Conservation (phyloP, 2,113 vertebrate genomes). For the Copsychus sechellarum region DNA sequence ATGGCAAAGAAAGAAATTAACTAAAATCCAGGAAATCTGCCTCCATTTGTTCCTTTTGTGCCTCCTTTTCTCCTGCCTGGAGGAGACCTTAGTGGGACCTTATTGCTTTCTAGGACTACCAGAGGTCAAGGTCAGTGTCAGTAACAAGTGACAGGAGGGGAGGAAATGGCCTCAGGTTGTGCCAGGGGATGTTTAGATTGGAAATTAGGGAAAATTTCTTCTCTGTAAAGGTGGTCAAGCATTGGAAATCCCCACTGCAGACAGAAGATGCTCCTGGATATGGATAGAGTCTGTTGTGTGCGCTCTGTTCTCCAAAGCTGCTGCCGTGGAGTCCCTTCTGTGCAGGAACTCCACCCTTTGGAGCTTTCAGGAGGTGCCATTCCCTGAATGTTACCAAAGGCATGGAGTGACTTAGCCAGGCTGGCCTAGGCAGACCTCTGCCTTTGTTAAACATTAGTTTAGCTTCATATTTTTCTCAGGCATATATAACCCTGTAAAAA, state of each 20-base stretch:
- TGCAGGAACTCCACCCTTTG: rapidly evolving
- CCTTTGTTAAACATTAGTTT: neutral
- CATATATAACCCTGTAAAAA: neutral
- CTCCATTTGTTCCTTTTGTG: neutral
- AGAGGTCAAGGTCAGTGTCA: neutral
- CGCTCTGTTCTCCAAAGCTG: neutral
- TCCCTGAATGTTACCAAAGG: neutral
- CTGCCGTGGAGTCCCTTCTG: neutral
- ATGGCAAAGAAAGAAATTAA: neutral
- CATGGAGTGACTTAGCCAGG: too few species aligned
- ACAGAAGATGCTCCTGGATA: neutral
- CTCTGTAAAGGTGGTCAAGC: neutral
- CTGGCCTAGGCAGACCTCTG: rapidly evolving
- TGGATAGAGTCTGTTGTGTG: neutral
- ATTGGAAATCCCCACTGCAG: neutral
- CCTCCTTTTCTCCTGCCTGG: neutral
- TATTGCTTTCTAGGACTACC: neutral
- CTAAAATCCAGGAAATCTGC: neutral
- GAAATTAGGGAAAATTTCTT: neutral
- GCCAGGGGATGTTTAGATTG: neutral
- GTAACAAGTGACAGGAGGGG: neutral
- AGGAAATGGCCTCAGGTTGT: neutral
- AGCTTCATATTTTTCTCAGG: neutral
- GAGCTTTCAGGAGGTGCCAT: neutral
- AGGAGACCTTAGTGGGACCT: neutral